These are phyloP conservation scores for Entelurus aequoreus DNA, from an alignment of 2,113 vertebrate genomes.

Conservation along the genomic window DNA sequence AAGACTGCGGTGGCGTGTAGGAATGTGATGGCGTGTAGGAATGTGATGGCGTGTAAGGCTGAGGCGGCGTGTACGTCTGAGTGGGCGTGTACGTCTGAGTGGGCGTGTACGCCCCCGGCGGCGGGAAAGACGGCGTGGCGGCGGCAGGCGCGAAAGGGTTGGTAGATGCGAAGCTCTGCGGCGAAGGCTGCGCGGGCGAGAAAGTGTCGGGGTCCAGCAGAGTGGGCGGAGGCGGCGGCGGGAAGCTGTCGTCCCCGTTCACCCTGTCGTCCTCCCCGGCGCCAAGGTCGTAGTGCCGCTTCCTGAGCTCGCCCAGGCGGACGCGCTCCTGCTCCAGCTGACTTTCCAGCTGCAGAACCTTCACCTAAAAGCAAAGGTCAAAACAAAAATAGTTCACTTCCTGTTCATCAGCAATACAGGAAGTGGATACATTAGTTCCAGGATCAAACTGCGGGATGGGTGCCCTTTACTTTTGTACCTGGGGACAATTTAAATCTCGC, in stretches of 20 bases:
- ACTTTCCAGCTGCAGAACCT: constrained; percentile 88
- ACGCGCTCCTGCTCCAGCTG: constrained; percentile 86
- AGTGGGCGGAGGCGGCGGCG: constrained; percentile 55
- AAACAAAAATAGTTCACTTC: neutral
- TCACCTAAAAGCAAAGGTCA: constrained; percentile 71
- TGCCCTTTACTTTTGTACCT: too few relatives aligned
- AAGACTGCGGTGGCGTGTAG: neutral
- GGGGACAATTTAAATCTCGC: too few relatives aligned
- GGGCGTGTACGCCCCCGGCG: neutral
- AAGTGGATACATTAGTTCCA: neutral
- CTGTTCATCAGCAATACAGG: neutral
- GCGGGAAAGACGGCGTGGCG: constrained; percentile 16
- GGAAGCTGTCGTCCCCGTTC: constrained; percentile 45
- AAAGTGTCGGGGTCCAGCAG: constrained; percentile 36
- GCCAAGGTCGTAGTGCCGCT: constrained; percentile 86
- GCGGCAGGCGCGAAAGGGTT: constrained; percentile 20
- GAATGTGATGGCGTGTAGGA: neutral
- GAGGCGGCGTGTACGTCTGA: neutral
- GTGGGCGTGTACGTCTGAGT: neutral
- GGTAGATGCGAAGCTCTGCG: constrained; percentile 27
- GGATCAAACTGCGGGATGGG: too few relatives aligned
- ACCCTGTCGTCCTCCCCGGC: constrained; percentile 56
- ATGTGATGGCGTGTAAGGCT: neutral
- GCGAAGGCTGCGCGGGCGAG: constrained; percentile 25
- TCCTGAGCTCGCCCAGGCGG: constrained; percentile 86